Evolutionary conservation across 2,797 vertebrate genomes (phyloP).

Genomic region (Cynodonichthys magdalenae): DNA sequence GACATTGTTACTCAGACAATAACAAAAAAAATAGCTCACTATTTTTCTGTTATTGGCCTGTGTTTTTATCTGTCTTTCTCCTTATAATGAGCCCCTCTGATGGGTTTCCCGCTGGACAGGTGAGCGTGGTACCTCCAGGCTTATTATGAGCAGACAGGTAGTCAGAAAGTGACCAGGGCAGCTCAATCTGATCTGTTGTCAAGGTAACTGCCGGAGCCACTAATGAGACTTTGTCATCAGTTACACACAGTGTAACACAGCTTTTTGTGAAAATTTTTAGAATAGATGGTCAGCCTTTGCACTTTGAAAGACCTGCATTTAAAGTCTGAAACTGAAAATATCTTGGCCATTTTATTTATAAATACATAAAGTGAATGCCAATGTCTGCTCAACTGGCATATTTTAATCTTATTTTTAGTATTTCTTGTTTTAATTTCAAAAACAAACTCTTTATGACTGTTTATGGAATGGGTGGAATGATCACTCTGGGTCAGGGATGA

Average conservation of each 20-base stretch:
- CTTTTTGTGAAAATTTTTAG: conserved; percentile 5
- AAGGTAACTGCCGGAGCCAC: conserved; percentile 25
- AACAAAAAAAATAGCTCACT: neutral
- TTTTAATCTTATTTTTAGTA: neutral
- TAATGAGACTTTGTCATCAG: conserved; percentile 50
- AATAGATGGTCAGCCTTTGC: neutral
- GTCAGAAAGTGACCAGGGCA: conserved; percentile 24
- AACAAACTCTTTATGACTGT: too few species aligned
- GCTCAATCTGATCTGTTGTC: conserved; percentile 20
- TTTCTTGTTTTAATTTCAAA: neutral
- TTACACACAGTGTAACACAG: conserved; percentile 24
- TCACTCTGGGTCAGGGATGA: too few species aligned
- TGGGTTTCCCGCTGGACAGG: conserved; percentile 37
- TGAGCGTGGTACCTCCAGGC: conserved; percentile 39
- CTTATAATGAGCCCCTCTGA: conserved; percentile 49
- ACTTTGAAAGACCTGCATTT: neutral
- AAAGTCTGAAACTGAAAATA: too few species aligned
- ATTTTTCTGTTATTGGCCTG: conserved; percentile 1
- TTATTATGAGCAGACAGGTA: conserved; percentile 53
- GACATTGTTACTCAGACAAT: too few species aligned
- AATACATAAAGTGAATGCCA: too few species aligned
- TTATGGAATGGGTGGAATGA: too few species aligned
- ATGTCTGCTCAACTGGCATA: neutral
- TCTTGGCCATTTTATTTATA: too few species aligned
- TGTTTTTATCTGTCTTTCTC: neutral